Conservation (phyloP, 2,888 invertebrate species). For the Thalpophila matura region DNA sequence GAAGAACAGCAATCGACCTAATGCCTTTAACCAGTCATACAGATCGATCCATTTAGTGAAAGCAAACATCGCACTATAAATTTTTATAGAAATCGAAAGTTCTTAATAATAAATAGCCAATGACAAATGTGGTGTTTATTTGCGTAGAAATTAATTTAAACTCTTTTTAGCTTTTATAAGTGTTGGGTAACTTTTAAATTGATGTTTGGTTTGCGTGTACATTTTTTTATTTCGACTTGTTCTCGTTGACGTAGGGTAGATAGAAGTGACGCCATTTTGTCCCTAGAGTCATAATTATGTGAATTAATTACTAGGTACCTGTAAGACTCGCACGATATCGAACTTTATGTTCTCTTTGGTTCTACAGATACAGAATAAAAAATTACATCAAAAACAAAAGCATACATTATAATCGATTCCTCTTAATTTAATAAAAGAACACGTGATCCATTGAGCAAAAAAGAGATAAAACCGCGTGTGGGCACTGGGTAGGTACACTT, state of each 20-base stretch:
- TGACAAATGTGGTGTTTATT: slow-evolving; percentile 33
- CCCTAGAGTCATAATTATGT: background rate
- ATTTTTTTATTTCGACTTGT: background rate
- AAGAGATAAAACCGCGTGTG: background rate
- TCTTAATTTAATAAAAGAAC: background rate
- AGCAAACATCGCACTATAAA: slow-evolving; percentile 35
- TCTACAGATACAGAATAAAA: background rate
- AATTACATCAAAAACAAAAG: too few relatives aligned
- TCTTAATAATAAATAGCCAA: slow-evolving; percentile 49
- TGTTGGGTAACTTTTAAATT: slow-evolving; percentile 15
- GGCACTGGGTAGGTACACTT: too few relatives aligned
- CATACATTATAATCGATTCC: background rate
- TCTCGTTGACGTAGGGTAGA: background rate
- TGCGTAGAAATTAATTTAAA: slow-evolving; percentile 26
- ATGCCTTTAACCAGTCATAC: slow-evolving; percentile 21
- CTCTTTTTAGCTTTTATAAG: slow-evolving; percentile 3
- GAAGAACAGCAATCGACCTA: slow-evolving; percentile 24
- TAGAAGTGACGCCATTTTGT: background rate
- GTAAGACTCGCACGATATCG: background rate
- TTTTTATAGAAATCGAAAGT: slow-evolving; percentile 60
- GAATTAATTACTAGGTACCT: background rate
- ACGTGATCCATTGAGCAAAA: background rate
- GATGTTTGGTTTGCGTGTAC: background rate
- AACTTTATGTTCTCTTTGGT: background rate
- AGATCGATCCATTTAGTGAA: slow-evolving; percentile 41